Evolutionary conservation across 2,113 vertebrate genomes (phyloP).

Genomic region (Psilopogon haemacephalus): DNA sequence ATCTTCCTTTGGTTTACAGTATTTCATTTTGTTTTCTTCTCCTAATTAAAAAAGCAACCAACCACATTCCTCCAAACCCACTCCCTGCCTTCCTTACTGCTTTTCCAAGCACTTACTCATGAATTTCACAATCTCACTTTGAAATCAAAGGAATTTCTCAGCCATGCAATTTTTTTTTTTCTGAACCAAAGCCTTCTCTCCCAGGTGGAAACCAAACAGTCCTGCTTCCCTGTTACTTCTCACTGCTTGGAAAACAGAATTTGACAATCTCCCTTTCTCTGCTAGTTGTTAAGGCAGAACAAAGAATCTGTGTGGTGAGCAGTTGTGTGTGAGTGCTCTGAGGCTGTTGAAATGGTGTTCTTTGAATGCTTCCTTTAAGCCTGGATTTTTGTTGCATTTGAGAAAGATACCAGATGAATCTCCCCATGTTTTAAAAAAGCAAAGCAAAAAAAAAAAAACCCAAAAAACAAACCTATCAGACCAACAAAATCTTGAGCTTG

Average conservation of each 20-base stretch:
- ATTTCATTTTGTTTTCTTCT: neutral
- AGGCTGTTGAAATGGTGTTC: neutral
- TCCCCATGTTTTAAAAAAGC: neutral
- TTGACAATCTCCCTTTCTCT: neutral
- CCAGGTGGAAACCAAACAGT: neutral
- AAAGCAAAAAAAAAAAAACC: neutral
- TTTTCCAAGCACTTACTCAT: neutral
- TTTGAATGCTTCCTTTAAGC: neutral
- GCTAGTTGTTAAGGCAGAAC: neutral
- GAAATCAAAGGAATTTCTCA: neutral
- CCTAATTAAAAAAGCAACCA: neutral
- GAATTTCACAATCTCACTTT: too few relatives aligned
- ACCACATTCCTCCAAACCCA: neutral
- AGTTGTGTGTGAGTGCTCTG: neutral
- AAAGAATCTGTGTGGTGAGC: neutral
- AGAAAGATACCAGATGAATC: neutral
- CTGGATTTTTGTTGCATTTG: neutral
- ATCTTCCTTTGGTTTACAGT: neutral
- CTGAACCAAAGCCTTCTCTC: neutral
- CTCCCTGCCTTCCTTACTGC: rapidly evolving
- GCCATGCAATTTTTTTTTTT: neutral
- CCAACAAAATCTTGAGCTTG: neutral
- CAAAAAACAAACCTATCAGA: too few relatives aligned
- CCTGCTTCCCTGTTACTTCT: neutral
- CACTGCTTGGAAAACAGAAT: neutral